phyloP scores from a whole-genome alignment of 2,113 vertebrate species.

The Nycticryphes semicollaris region DNA sequence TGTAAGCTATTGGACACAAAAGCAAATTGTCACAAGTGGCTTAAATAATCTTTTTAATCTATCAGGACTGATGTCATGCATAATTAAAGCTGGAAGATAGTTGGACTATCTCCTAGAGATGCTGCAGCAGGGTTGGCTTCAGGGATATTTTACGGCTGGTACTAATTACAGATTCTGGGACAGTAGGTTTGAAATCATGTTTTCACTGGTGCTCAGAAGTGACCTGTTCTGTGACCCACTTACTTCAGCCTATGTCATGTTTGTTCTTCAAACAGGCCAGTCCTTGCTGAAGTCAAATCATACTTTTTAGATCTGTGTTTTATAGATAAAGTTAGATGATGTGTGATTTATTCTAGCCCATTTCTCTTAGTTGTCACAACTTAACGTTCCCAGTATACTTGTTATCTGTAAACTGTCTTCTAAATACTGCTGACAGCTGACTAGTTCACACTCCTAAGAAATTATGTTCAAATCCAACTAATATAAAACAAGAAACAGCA shows the following conservation, averaged over 20 bases:
- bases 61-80: background rate
- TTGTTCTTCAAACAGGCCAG: background rate
- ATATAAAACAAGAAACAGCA: background rate
- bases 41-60: background rate
- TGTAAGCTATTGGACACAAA: background rate
- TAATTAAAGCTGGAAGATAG: background rate
- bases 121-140: background rate
- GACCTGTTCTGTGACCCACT: constrained; percentile 2
- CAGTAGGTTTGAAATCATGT: background rate
- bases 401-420: background rate
- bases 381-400: background rate
- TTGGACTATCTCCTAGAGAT: background rate
- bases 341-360: background rate
- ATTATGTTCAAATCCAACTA: background rate
- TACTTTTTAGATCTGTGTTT: background rate
- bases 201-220: background rate
- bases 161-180: constrained; percentile 4
- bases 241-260: background rate
- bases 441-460: background rate
- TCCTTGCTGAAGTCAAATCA: background rate
- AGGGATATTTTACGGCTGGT: background rate
- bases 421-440: background rate
- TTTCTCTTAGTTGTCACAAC: constrained; percentile 1
- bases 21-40: background rate
- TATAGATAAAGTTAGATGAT: background rate